Conservation (phyloP, 2,113 vertebrate species). For the Tretioscincus oriximinensis region DNA sequence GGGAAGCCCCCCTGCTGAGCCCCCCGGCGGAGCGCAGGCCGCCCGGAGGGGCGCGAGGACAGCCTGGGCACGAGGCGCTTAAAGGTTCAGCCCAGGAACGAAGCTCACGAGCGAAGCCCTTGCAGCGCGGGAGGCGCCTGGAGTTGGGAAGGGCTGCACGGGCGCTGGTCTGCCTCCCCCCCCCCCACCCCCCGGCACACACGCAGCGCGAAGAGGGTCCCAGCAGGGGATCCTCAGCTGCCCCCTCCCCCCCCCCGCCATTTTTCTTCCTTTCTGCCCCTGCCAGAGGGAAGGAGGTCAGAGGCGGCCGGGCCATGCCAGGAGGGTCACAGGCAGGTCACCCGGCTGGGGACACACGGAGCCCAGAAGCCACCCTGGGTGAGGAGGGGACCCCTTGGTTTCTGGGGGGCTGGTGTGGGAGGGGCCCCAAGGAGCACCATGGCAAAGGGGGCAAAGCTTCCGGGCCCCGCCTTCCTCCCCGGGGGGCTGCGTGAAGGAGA, state of each 20-base stretch:
- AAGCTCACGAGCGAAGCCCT: conserved; percentile 48
- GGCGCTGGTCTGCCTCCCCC: neutral
- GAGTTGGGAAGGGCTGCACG: neutral
- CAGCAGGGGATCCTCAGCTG: rapidly evolving
- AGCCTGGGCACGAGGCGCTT: conserved; percentile 52
- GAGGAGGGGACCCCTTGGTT: neutral
- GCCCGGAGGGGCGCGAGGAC: neutral
- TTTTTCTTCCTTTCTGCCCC: neutral
- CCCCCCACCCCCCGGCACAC: no score
- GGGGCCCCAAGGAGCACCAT: neutral
- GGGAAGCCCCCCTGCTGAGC: neutral
- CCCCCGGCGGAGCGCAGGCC: neutral
- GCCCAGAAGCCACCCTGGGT: conserved; percentile 2
- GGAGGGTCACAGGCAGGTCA: conserved; percentile 55
- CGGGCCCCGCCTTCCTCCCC: neutral
- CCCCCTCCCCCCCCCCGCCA: neutral
- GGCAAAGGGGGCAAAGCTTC: neutral
- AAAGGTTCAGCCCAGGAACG: conserved; percentile 54
- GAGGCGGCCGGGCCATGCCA: neutral
- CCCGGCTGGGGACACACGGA: neutral
- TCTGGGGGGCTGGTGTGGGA: neutral
- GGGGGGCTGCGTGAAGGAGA: neutral
- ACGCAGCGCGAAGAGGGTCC: neutral
- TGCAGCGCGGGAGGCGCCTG: conserved; percentile 38
- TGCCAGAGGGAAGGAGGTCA: neutral